Conservation (phyloP, 2,888 invertebrate species). For the Bedellia somnulentella region DNA sequence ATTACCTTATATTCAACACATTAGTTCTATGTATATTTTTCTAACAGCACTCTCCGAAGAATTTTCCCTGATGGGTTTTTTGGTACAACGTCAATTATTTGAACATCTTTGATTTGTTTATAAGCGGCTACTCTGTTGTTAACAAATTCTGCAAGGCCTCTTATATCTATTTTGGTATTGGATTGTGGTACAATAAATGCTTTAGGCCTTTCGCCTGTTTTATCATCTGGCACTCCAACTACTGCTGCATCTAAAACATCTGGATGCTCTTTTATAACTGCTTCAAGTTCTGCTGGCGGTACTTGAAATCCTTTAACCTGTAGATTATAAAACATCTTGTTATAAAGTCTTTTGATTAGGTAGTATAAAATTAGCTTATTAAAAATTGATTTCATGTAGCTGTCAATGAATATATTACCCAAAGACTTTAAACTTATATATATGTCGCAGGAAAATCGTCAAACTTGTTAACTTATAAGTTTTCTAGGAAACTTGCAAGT, state of each 20-base stretch:
- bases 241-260: constrained; percentile 81
- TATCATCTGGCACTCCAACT: constrained; percentile 70
- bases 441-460: too few relatives aligned
- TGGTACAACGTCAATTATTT: constrained; percentile 69
- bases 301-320: constrained; percentile 74
- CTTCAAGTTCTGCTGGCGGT: constrained; percentile 87
- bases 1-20: too few relatives aligned
- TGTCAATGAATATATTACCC: too few relatives aligned
- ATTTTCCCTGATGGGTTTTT: constrained; percentile 81
- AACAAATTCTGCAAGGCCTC: constrained; percentile 65
- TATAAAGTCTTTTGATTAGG: too few relatives aligned
- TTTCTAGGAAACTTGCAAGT: too few relatives aligned
- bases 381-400: too few relatives aligned
- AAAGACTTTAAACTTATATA: too few relatives aligned
- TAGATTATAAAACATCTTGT: constrained; percentile 5
- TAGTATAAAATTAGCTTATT: too few relatives aligned
- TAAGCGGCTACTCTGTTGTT: constrained; percentile 71
- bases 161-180: constrained; percentile 30
- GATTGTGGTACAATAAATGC: constrained; percentile 69
- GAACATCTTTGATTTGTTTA: constrained; percentile 71
- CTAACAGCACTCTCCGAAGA: constrained; percentile 61
- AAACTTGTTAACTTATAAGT: too few relatives aligned
- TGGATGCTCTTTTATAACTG: constrained; percentile 69
- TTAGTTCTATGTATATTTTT: constrained; percentile 14
- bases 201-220: constrained; percentile 73